Conservation (phyloP, 2,888 invertebrate species). For the Clitarchus hookeri region DNA sequence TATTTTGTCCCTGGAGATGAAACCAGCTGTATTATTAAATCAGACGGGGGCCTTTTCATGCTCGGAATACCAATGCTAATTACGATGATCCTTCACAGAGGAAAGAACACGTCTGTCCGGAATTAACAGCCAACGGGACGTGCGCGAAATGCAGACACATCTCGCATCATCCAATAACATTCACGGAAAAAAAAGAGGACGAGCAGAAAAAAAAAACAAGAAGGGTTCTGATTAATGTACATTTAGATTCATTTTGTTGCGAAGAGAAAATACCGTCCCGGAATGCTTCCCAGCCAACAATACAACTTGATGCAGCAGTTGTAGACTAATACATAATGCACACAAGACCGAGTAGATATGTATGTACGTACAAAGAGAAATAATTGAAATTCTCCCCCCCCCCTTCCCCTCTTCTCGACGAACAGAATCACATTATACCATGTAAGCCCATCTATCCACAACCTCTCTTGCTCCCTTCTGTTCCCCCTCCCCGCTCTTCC, state of each 20-base stretch:
- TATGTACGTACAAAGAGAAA: constrained; percentile 30
- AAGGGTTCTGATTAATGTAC: constrained; percentile 33
- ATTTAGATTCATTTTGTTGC: constrained; percentile 33
- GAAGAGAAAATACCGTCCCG: background rate
- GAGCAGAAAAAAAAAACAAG: background rate
- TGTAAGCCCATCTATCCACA: background rate
- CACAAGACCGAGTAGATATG: constrained; percentile 20
- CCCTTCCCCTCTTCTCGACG: background rate
- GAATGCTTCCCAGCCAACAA: constrained; percentile 15
- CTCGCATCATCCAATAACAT: constrained; percentile 4
- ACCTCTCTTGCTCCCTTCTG: constrained; percentile 26
- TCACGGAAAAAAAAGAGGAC: background rate
- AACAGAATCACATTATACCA: constrained; percentile 30
- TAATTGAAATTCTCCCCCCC: constrained; percentile 30
- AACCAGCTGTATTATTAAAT: constrained; percentile 8
- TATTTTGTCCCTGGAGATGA: background rate
- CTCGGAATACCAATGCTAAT: constrained; percentile 7
- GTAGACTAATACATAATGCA: constrained; percentile 33
- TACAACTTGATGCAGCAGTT: constrained; percentile 25
- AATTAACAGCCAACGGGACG: background rate
- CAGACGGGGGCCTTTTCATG: background rate
- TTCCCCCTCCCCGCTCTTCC: background rate
- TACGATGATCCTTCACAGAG: background rate
- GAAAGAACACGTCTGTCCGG: background rate
- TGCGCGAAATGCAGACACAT: background rate